These are phyloP conservation scores for Philereme vetulata DNA, from an alignment of 2,888 invertebrate species.

Conservation along the genomic window DNA sequence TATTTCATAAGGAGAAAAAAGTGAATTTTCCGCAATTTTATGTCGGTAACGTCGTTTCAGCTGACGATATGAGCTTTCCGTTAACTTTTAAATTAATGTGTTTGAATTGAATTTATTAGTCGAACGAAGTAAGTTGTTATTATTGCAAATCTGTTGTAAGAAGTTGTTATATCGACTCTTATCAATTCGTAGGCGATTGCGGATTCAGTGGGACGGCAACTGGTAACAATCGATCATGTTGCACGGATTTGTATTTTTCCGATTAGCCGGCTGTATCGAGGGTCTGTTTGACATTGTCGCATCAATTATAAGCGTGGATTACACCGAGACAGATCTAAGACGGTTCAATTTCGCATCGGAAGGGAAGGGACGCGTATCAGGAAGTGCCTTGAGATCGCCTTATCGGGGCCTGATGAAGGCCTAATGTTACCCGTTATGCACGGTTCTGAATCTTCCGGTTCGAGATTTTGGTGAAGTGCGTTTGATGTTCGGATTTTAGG, in stretches of 20 bases:
- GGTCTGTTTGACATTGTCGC: constrained; percentile 75
- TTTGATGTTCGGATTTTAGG: constrained; percentile 16
- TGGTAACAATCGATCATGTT: constrained; percentile 75
- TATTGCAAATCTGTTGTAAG: constrained; percentile 12
- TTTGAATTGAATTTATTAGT: constrained; percentile 13
- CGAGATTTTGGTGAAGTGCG: constrained; percentile 27
- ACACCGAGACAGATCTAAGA: constrained; percentile 77
- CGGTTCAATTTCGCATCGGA: constrained; percentile 72
- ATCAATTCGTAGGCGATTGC: constrained; percentile 38
- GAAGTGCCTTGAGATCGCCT: constrained; percentile 64
- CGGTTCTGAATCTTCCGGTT: constrained; percentile 35
- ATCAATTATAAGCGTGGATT: constrained; percentile 83
- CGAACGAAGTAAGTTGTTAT: neutral
- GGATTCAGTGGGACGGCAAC: constrained; percentile 34
- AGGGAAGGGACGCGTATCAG: constrained; percentile 62
- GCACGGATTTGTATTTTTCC: constrained; percentile 79
- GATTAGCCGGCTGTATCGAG: constrained; percentile 72
- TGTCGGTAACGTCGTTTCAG: constrained; percentile 63
- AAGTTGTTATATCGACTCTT: constrained; percentile 34
- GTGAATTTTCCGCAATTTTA: constrained; percentile 71
- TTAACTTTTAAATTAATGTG: constrained; percentile 30
- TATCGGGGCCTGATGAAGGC: constrained; percentile 65
- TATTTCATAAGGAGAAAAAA: constrained; percentile 72
- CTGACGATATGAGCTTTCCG: constrained; percentile 44
- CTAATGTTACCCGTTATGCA: constrained; percentile 55